These are phyloP conservation scores for Scarus forsteni DNA, from an alignment of 2,797 vertebrate species.

Conservation along the genomic window DNA sequence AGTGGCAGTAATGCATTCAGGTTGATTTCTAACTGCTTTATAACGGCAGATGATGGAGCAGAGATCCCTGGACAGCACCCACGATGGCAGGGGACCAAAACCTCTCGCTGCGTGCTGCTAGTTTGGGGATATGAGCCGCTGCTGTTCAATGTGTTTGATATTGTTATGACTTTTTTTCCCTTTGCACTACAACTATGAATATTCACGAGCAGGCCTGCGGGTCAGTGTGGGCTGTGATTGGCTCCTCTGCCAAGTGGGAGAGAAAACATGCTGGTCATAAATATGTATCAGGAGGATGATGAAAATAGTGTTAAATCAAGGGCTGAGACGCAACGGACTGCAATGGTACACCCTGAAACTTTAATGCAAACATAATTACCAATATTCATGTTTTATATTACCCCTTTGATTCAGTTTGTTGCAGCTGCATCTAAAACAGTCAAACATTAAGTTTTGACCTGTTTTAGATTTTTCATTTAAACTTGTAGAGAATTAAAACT, in stretches of 20 bases:
- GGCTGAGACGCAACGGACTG: slow-evolving; percentile 50
- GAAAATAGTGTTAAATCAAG: slow-evolving; percentile 53
- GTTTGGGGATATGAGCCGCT: slow-evolving; percentile 39
- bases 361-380: slow-evolving; percentile 8
- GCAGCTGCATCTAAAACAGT: slow-evolving; percentile 11
- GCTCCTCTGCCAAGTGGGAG: slow-evolving; percentile 58
- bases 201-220: slow-evolving; percentile 61
- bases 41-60: slow-evolving; percentile 59
- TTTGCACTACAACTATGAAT: slow-evolving; percentile 52
- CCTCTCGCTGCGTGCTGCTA: slow-evolving; percentile 37
- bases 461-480: neutral
- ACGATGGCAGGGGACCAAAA: slow-evolving; percentile 59
- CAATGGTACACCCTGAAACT: slow-evolving; percentile 40
- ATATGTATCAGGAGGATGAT: slow-evolving; percentile 65
- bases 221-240: slow-evolving; percentile 60
- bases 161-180: slow-evolving; percentile 36
- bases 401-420: slow-evolving; percentile 29
- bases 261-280: slow-evolving; percentile 61
- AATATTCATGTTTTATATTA: slow-evolving; percentile 29
- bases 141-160: slow-evolving; percentile 36
- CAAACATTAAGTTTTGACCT: neutral
- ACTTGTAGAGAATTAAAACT: neutral
- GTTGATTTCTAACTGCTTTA: slow-evolving; percentile 64
- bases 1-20: slow-evolving; percentile 67
- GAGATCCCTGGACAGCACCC: slow-evolving; percentile 44